Evolutionary conservation across 2,113 vertebrate genomes (phyloP).

Genomic region (Heliornis fulica): DNA sequence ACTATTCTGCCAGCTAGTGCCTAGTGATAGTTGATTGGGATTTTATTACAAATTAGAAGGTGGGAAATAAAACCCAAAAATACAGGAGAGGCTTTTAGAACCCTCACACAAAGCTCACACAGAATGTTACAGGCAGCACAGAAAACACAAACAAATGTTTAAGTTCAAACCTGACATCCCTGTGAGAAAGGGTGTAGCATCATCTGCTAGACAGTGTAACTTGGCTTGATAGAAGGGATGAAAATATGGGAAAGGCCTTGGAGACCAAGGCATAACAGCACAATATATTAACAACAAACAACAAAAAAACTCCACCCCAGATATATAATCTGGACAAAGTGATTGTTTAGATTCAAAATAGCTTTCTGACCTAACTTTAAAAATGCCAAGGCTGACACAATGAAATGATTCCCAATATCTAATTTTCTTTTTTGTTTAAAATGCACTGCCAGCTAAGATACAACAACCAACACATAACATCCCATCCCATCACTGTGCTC

Average conservation of each 20-base stretch:
- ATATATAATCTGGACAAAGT: background rate
- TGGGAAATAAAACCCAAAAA: background rate
- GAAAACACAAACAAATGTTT: background rate
- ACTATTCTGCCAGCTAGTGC: background rate
- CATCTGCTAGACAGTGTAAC: rapidly evolving
- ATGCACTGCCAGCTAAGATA: background rate
- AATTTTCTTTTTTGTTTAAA: background rate
- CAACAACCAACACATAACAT: background rate
- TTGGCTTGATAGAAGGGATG: background rate
- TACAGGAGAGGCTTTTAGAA: background rate
- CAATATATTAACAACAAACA: background rate
- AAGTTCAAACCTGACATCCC: background rate
- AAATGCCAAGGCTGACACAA: background rate
- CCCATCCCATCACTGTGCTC: background rate
- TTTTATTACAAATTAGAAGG: background rate
- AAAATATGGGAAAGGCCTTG: background rate
- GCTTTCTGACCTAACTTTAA: background rate
- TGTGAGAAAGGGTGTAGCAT: rapidly evolving
- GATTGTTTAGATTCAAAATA: background rate
- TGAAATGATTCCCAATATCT: rapidly evolving
- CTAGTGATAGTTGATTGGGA: background rate
- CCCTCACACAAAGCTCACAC: background rate
- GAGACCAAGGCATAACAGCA: background rate
- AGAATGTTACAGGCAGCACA: background rate
- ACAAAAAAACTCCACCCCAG: too few species aligned